Evolutionary conservation across 2,888 invertebrate genomes (phyloP), one percentile per base, ranked within the genome.

Genomic region (Ischnus inquisitorius): DNA sequence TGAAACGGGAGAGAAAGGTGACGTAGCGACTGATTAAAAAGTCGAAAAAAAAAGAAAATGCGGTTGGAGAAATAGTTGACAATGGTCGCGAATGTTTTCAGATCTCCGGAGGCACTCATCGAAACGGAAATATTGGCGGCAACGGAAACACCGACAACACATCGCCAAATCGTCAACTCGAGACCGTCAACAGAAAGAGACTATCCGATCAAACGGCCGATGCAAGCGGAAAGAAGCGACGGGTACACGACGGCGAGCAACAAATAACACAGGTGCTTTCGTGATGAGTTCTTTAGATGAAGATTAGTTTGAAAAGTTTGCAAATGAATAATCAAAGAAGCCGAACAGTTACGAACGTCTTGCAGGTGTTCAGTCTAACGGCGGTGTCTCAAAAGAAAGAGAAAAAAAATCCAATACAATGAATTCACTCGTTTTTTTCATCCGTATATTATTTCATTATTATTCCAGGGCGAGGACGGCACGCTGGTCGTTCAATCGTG

Each of bases 1-100:
- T 97, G 60, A 96, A 96, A 91, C 95, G 96, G 51, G 97, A 97
- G 92, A 95, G 96, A 82, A 96, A 96, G 90, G 95, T 95, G 28
- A 80, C 34, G 34, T 46, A 54, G 39, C 19, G 57, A 72, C 39
- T 39, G 41, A 16, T 62, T 3, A 22, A 14, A 69, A 64, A 71
- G 28, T 34, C 34, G 1, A 34, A 16, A 39, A 8, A 5, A 14
- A 22, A 5, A 12, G 67, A 22, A 8, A 25, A 10, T 1, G 8
- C 43, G 64, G 60, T 25, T 19, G 25, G n/a, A 46, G 22, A 43
- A 25, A 46, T 19, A 71, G 22, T 41, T 1, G 41, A 81, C 64
- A 43, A 57, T 54, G 46, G 46, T 46, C 60, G 46, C 8, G 43
- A 5, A 3, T 82, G 67, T 80, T 19, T 77, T 22, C 54, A 92